Evolutionary conservation across 2,888 invertebrate species (phyloP).

Genomic region (Lepeophtheirus nordmannii): DNA sequence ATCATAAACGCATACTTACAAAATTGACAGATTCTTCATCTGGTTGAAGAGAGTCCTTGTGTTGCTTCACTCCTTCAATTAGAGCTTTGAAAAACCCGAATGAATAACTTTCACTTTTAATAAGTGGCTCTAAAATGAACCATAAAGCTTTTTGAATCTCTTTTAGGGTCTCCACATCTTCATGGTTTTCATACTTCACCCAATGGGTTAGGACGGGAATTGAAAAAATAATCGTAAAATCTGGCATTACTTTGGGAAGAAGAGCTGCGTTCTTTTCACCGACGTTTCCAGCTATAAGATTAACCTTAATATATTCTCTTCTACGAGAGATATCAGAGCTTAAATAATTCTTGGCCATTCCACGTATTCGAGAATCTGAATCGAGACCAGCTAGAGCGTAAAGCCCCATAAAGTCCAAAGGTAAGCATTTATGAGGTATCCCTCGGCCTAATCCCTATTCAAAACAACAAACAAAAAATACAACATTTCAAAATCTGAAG

Average conservation of each 20-base stretch:
- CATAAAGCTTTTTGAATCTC: conserved; percentile 60
- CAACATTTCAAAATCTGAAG: not conserved
- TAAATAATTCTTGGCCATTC: conserved; percentile 52
- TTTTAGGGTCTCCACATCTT: conserved; percentile 32
- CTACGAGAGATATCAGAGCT: conserved; percentile 69
- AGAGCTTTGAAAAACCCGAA: conserved; percentile 87
- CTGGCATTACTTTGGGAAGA: conserved; percentile 74
- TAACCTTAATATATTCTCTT: conserved; percentile 73
- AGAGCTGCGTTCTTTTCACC: conserved; percentile 27
- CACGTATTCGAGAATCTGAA: conserved; percentile 57
- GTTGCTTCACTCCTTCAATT: conserved; percentile 83
- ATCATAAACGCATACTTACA: not conserved
- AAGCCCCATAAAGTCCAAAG: conserved; percentile 90
- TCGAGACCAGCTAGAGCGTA: conserved; percentile 81
- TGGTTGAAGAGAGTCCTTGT: conserved; percentile 69
- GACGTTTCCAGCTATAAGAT: conserved; percentile 46
- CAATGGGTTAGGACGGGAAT: conserved; percentile 89
- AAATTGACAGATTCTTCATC: conserved; percentile 61
- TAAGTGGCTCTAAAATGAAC: conserved; percentile 84
- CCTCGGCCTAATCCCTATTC: conserved; percentile 51
- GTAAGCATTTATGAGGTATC: conserved; percentile 73
- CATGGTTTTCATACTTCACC: conserved; percentile 47
- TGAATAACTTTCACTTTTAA: conserved; percentile 84
- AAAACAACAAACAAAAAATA: not conserved
- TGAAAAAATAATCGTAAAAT: conserved; percentile 93